These are phyloP conservation scores for Hololepta plana DNA, from an alignment of 2,888 invertebrate species.

Conservation along the genomic window DNA sequence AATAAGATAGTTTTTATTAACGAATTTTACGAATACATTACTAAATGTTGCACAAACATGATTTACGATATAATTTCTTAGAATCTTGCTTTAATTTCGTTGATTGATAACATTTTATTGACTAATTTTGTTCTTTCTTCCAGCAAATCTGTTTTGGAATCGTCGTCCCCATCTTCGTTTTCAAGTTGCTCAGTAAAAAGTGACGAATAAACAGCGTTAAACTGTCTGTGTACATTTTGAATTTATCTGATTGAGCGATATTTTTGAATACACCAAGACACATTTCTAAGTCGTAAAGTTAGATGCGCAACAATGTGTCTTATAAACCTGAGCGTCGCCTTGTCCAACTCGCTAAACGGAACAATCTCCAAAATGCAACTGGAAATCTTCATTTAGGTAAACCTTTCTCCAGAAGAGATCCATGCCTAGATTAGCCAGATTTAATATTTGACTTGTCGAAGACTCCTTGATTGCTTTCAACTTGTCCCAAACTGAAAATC, in stretches of 20 bases:
- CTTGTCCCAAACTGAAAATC: conserved; percentile 84
- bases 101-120: conserved; percentile 38
- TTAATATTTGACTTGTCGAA: conserved; percentile 41
- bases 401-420: conserved; percentile 61
- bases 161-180: conserved; percentile 27
- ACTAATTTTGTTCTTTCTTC: conserved; percentile 41
- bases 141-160: conserved; percentile 29
- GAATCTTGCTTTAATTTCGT: conserved; percentile 7
- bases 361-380: conserved; percentile 43
- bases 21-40: too few relatives aligned
- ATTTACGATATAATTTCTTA: too few relatives aligned
- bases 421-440: conserved; percentile 61
- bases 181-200: conserved; percentile 54
- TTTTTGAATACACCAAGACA: conserved; percentile 49
- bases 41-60: too few relatives aligned
- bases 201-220: conserved; percentile 72
- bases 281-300: conserved; percentile 42
- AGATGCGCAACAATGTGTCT: conserved; percentile 58
- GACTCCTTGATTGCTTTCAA: conserved; percentile 58
- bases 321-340: conserved; percentile 58
- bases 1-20: too few relatives aligned
- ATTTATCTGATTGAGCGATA: conserved; percentile 51
- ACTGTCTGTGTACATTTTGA: conserved; percentile 68
- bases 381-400: too few relatives aligned
- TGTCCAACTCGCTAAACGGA: conserved; percentile 71